Conservation (phyloP, 1,140 invertebrate species). For the Choristoneura fumiferana region DNA sequence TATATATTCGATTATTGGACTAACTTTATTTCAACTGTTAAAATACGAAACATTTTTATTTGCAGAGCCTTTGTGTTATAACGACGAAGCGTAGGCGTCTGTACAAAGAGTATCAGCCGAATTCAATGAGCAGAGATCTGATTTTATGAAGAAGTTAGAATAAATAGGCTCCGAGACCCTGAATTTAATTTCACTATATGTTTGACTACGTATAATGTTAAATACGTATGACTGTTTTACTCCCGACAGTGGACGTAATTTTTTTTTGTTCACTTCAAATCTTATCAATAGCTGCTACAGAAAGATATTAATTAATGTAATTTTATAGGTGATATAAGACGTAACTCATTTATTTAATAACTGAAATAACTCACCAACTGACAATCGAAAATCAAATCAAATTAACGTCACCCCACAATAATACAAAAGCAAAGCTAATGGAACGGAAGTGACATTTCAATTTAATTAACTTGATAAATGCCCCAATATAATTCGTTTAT, state of each 20-base stretch:
- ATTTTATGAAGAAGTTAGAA: neutral
- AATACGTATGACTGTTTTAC: too few relatives aligned
- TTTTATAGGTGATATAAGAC: too few relatives aligned
- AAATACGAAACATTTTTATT: neutral
- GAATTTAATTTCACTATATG: too few relatives aligned
- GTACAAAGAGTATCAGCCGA: neutral
- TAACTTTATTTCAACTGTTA: neutral
- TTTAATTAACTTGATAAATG: constrained; percentile 8
- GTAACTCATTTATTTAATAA: neutral
- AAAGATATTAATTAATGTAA: too few relatives aligned
- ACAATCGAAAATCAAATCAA: constrained; percentile 12
- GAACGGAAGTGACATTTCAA: constrained; percentile 12
- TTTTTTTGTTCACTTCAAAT: too few relatives aligned
- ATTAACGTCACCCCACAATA: constrained; percentile 5
- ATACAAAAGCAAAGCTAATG: constrained; percentile 17
- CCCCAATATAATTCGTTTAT: neutral
- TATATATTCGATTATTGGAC: neutral
- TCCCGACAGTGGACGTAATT: too few relatives aligned
- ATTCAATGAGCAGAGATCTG: neutral
- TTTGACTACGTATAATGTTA: too few relatives aligned
- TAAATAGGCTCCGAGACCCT: neutral
- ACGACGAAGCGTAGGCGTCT: neutral
- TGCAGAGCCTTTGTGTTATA: neutral
- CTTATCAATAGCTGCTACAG: too few relatives aligned
- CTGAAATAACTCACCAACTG: neutral